Conservation (phyloP, 2,113 vertebrate species). For the Pachycephala philippinensis region DNA sequence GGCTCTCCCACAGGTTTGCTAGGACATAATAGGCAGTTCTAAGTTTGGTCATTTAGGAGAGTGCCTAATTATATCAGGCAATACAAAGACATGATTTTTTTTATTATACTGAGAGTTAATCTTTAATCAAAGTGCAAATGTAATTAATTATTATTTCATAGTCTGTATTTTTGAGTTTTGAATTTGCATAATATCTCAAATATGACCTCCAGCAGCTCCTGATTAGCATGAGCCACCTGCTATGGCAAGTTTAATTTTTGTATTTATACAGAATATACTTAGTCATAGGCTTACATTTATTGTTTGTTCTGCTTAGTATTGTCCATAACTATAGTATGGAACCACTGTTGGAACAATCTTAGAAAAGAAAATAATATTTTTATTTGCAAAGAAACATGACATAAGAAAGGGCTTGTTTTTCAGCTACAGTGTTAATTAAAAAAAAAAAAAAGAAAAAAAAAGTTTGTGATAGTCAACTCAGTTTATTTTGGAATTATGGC, state of each 20-base stretch:
- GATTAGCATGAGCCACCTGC: neutral
- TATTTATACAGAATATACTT: neutral
- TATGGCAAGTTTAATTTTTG: neutral
- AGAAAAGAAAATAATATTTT: neutral
- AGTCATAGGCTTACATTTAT: neutral
- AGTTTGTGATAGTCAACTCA: neutral
- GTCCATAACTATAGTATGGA: neutral
- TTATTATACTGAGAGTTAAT: neutral
- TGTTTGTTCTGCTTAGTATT: neutral
- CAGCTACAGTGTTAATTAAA: neutral
- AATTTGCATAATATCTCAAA: conserved; percentile 29
- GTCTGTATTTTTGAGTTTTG: neutral
- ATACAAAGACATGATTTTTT: neutral
- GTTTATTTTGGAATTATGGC: neutral
- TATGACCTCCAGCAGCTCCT: neutral
- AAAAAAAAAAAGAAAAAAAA: neutral
- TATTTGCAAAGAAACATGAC: neutral
- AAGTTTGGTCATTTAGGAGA: conserved; percentile 30
- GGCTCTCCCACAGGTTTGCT: conserved; percentile 31
- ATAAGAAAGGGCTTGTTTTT: neutral
- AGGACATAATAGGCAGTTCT: conserved; percentile 51
- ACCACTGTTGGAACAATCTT: neutral
- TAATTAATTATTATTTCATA: conserved; percentile 41
- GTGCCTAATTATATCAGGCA: conserved; percentile 43
- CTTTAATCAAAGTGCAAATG: conserved; percentile 24